A percentile compares a stretch with the other conserved stretches of the same genome.
phyloP scores from a whole-genome alignment of 2,888 invertebrate genomes.

The Eristalis pertinax region DNA sequence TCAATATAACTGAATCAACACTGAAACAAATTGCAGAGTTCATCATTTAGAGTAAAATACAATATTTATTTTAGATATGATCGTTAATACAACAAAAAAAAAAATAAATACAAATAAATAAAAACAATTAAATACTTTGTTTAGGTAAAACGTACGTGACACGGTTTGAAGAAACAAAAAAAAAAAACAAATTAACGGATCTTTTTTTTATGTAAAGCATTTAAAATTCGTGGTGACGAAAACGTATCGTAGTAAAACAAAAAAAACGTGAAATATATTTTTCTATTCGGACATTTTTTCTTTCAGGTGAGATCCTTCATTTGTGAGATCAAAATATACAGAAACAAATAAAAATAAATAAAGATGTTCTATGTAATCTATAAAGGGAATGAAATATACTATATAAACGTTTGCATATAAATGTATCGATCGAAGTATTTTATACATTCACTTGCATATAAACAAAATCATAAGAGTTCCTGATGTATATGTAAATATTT shows the following conservation, averaged over 20 bases:
- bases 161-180: background rate
- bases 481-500: background rate
- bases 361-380: background rate
- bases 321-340: background rate
- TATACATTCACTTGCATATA: background rate
- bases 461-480: constrained; percentile 3
- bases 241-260: background rate
- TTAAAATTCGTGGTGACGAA: background rate
- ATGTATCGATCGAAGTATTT: background rate
- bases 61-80: background rate
- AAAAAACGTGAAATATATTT: background rate
- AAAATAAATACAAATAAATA: too few species aligned
- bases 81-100: background rate
- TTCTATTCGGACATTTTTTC: background rate
- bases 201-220: background rate
- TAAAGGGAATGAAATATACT: background rate
- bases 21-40: background rate
- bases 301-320: background rate
- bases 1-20: background rate
- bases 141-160: background rate
- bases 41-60: background rate
- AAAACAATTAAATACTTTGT: background rate
- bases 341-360: background rate
- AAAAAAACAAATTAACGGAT: background rate
- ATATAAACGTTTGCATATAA: background rate